A percentile compares a stretch with the other conserved stretches of the same genome.
These are phyloP conservation scores for Sebastes reedi DNA, from an alignment of 2,797 vertebrate genomes.

Conservation along the genomic window DNA sequence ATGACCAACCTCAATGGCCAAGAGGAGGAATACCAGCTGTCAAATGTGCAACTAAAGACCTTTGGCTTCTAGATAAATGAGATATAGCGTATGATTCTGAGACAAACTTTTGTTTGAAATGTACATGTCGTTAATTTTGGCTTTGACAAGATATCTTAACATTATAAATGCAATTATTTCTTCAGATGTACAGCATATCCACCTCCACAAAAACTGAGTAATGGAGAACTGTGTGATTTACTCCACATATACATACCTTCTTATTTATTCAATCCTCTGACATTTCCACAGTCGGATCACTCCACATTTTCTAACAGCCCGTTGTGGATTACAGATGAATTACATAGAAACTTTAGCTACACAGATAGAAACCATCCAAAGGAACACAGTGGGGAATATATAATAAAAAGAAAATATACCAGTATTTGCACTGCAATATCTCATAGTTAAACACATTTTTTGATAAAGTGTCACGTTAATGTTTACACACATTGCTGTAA, in stretches of 20 bases:
- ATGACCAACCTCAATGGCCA: neutral
- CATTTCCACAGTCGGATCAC: neutral
- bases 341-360: neutral
- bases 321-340: neutral
- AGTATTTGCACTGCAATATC: neutral
- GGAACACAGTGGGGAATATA: neutral
- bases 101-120: neutral
- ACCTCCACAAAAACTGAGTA: neutral
- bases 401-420: neutral
- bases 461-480: neutral
- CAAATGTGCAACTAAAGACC: neutral
- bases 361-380: neutral
- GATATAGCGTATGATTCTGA: neutral
- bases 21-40: neutral
- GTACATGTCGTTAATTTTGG: neutral
- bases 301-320: neutral
- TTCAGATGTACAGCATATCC: neutral
- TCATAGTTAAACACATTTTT: neutral
- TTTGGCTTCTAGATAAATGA: neutral
- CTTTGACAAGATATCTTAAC: neutral
- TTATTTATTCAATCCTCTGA: neutral
- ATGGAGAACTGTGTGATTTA: neutral
- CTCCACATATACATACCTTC: neutral
- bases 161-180: neutral
- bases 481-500: neutral